Evolutionary conservation across 2,113 vertebrate species (phyloP), one percentile per base, ranked within the genome.

Genomic region (Malurus melanocephalus): DNA sequence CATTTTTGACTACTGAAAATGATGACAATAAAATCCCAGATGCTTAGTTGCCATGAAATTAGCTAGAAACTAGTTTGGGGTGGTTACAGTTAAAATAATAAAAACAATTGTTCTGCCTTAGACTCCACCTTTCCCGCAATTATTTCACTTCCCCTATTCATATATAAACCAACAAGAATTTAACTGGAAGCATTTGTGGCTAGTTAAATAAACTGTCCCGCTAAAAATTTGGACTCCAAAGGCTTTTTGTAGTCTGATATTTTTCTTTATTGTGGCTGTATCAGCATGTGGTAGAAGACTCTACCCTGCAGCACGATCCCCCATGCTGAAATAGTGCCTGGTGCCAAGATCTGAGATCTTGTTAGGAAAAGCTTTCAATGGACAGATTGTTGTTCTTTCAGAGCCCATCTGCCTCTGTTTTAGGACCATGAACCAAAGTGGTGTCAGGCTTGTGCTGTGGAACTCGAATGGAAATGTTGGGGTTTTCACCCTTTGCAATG

Each of bases 291-390:
- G 57, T 78, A 7, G 35, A 83, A 78, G 11, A 23, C 49, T 89
- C 27, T 62, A 30, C 56, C 26, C 77, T 46, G 40, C 57, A 81
- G 40, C 35, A 7, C 6, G 20, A 67, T 89, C 57, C 75, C 20
- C 80, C 30, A 10, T 30, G 30, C 43, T 84, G 66, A 49, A 57
- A 32, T 72, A 65, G 42, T 51, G 93, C 83, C 62, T 67, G 27
- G 18, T 84, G 95, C 93, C 91, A 94, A 73, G 77, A 79, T 19
- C 89, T 60, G 88, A 97, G 89, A 72, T 85, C 73, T 62, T 10
- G 16, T 67, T 92, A 85, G 82, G 86, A 93, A 92, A 89, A 94
- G 38, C 55, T 94, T 96, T 95, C 84, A 73, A 14, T 74, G 89
- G 92, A 27, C 80, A 93, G 94, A 88, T 56, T 82, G 65, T 40